These are phyloP conservation scores for Drosophila longiperda DNA, from an alignment of 2,888 invertebrate genomes.

Conservation along the genomic window DNA sequence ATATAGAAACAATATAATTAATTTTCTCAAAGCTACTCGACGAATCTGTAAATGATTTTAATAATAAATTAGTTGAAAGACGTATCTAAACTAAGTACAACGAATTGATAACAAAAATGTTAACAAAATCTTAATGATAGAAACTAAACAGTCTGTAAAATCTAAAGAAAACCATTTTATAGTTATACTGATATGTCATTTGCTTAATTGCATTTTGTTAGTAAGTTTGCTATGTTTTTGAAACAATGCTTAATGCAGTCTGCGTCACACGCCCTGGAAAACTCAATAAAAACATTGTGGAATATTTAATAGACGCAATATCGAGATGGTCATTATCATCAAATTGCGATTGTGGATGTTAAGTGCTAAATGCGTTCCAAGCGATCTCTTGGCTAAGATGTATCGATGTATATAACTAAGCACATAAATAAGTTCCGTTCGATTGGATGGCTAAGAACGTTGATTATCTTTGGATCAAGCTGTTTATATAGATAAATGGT, in stretches of 20 bases:
- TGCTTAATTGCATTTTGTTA: conserved; percentile 3
- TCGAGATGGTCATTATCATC: background rate
- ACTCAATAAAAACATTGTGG: conserved; percentile 17
- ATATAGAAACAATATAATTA: background rate
- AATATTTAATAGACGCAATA: too few species aligned
- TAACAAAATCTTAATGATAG: background rate
- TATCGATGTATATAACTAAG: background rate
- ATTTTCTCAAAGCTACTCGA: background rate
- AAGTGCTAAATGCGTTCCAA: background rate
- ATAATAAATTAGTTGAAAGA: too few species aligned
- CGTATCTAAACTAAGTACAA: too few species aligned
- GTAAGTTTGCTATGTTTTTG: conserved; percentile 25
- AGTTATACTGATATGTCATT: background rate
- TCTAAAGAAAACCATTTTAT: too few species aligned
- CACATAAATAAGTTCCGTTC: background rate
- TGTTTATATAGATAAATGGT: background rate
- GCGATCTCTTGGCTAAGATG: background rate
- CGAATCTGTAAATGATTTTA: background rate
- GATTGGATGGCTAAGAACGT: background rate
- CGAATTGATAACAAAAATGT: background rate
- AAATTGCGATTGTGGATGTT: background rate
- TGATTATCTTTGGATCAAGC: background rate
- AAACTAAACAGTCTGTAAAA: too few species aligned
- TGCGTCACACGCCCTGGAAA: conserved; percentile 32
- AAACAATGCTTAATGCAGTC: conserved; percentile 14